Evolutionary conservation across 2,888 invertebrate genomes (phyloP).

Genomic region (Epirrhoe alternata): DNA sequence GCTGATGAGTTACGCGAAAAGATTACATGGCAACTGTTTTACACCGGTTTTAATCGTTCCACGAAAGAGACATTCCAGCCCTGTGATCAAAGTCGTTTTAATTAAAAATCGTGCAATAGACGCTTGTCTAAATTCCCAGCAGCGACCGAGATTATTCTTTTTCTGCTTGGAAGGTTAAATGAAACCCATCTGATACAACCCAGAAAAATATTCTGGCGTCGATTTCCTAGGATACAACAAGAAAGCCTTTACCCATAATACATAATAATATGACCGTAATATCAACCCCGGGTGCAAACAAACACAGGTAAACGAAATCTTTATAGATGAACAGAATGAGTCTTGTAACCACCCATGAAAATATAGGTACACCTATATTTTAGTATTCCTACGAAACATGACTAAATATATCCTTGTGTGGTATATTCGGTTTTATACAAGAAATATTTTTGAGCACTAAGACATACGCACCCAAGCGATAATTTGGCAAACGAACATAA

Average conservation of each 20-base stretch:
- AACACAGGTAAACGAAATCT: slow-evolving; percentile 31
- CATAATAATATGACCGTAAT: slow-evolving; percentile 39
- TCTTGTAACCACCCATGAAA: neutral
- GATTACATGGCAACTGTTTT: slow-evolving; percentile 66
- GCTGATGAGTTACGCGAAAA: slow-evolving; percentile 55
- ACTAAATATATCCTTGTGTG: neutral
- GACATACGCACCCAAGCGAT: slow-evolving; percentile 38
- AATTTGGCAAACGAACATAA: slow-evolving; percentile 38
- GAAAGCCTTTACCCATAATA: slow-evolving; percentile 38
- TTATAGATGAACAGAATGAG: slow-evolving; percentile 24
- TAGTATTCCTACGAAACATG: neutral
- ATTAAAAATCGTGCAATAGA: slow-evolving; percentile 81
- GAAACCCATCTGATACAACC: slow-evolving; percentile 61
- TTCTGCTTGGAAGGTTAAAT: slow-evolving; percentile 69
- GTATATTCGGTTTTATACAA: too few species aligned
- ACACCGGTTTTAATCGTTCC: slow-evolving; percentile 75
- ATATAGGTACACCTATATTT: neutral
- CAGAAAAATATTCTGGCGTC: slow-evolving; percentile 43
- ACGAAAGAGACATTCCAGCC: slow-evolving; percentile 74
- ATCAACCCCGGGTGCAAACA: slow-evolving; percentile 38
- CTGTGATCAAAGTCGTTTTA: slow-evolving; percentile 80
- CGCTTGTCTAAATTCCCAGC: slow-evolving; percentile 78
- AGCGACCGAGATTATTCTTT: slow-evolving; percentile 64
- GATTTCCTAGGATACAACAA: slow-evolving; percentile 35
- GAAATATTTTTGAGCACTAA: slow-evolving; percentile 3